A percentile compares a stretch with the other conserved stretches of the same genome.
Conservation (phyloP, 2,888 invertebrate species). For the Meteorus colon region DNA sequence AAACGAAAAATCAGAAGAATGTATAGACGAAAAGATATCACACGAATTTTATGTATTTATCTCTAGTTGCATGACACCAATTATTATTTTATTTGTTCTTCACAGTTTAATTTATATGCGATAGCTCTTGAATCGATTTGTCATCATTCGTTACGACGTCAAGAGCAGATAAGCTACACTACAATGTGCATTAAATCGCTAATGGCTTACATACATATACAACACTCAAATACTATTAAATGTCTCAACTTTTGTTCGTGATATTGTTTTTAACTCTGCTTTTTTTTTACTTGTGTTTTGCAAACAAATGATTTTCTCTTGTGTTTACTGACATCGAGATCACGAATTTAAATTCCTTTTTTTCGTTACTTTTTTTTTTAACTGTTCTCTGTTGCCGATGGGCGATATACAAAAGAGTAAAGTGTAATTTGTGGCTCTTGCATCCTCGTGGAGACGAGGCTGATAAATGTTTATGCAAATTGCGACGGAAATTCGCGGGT, state of each 20-base stretch:
- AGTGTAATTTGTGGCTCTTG: slow-evolving; percentile 17
- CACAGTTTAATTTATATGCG: not conserved
- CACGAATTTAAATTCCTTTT: slow-evolving; percentile 1
- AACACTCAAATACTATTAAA: not conserved
- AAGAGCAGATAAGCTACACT: slow-evolving; percentile 22
- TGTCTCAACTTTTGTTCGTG: not conserved
- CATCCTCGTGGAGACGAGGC: not conserved
- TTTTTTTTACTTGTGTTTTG: not conserved
- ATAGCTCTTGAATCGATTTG: slow-evolving; percentile 29
- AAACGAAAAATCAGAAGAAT: too few species aligned
- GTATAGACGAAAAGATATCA: too few species aligned
- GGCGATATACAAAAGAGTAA: not conserved
- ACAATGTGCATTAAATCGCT: slow-evolving; percentile 30
- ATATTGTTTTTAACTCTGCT: not conserved
- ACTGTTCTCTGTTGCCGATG: not conserved
- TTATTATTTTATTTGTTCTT: slow-evolving; percentile 18
- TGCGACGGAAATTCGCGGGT: slow-evolving; percentile 29
- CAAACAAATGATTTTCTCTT: slow-evolving; percentile 22
- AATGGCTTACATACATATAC: slow-evolving; percentile 18
- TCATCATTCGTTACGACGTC: slow-evolving; percentile 29
- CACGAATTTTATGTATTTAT: not conserved
- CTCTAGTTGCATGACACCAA: too few species aligned
- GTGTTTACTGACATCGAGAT: slow-evolving; percentile 10
- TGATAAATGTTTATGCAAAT: slow-evolving; percentile 35
- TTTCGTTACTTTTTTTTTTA: not conserved